Conservation (phyloP, 2,797 vertebrate genomes). For the Siniperca obscura region DNA sequence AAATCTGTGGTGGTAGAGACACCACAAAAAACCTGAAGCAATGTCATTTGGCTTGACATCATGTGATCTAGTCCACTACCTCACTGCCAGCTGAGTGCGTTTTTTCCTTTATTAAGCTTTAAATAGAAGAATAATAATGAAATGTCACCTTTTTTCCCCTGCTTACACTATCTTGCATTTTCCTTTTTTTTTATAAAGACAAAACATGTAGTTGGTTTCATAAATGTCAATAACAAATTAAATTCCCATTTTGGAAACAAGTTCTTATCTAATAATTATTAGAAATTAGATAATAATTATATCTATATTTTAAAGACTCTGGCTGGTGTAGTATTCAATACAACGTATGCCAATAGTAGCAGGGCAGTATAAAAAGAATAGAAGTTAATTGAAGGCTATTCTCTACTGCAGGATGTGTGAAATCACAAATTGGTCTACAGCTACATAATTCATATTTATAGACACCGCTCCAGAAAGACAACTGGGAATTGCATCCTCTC, state of each 20-base stretch:
- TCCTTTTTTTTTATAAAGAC: not conserved
- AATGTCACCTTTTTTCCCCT: not conserved
- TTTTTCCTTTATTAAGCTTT: not conserved
- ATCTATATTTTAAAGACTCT: not conserved
- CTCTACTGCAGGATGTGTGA: not conserved
- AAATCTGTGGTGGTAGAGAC: not conserved
- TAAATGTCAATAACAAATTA: conserved; percentile 2
- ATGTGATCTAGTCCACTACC: not conserved
- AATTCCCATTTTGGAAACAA: not conserved
- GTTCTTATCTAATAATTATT: not conserved
- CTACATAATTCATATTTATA: conserved; percentile 4
- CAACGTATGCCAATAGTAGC: not conserved
- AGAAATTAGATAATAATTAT: no score
- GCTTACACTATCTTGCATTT: not conserved
- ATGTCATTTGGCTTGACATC: not conserved
- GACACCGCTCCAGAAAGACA: not conserved
- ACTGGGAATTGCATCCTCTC: not conserved
- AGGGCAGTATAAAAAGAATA: not conserved
- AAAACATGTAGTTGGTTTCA: not conserved
- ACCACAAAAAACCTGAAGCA: not conserved
- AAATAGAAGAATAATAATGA: not conserved
- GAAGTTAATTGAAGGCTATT: not conserved
- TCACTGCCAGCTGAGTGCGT: not conserved
- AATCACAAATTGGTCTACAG: conserved; percentile 1
- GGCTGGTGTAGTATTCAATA: not conserved